Evolutionary conservation across 2,888 invertebrate genomes (phyloP), one percentile per base, ranked within the genome.

Genomic region (Pycnomerus fuliginosus): DNA sequence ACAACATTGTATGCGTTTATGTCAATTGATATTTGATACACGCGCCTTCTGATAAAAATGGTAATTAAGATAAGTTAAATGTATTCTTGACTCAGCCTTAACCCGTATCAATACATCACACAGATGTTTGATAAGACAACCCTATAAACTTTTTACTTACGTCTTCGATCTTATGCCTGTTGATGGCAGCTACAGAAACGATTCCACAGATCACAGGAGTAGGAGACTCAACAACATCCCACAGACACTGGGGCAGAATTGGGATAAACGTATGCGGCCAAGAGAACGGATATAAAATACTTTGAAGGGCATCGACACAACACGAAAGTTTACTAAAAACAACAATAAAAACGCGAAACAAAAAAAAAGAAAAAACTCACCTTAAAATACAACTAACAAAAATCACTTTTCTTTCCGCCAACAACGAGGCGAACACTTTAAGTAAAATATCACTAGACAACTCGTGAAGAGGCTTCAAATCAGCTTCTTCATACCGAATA

Each of bases 261-360:
- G 90, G 86, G 34, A 91, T 84, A 10, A 89, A 79, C 0, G 88
- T 86, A 61, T 90, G 90, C 39, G 87, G 90, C 90, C 90, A 91
- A 20, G 80, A 79, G 69, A 91, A 87, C 3, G 91, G 90, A 69
- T 87, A 89, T 2, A 91, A 73, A 16, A 87, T 76, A 16, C 83
- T 79, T 52, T 85, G 84, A 1, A 90, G 69, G 0, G 85, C 88
- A 62, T 89, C 85, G 37, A 90, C 78, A 57, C 88, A 88, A 0
- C 83, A 78, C 0, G 87, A 87, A 4, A 90, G 74, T 44, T 79
- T 78, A 60, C 85, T 85, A 22, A 23, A 46, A 46, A n/a, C n/a
- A n/a, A 10, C 3, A 34, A 12, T 32, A 13, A 40, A 23, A 7
- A n/a, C n/a, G n/a, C n/a, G n/a, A n/a, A n/a, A n/a, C n/a, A n/a